These are phyloP conservation scores for Capreolus pygargus DNA, from an alignment of 2,113 vertebrate genomes.

Conservation along the genomic window DNA sequence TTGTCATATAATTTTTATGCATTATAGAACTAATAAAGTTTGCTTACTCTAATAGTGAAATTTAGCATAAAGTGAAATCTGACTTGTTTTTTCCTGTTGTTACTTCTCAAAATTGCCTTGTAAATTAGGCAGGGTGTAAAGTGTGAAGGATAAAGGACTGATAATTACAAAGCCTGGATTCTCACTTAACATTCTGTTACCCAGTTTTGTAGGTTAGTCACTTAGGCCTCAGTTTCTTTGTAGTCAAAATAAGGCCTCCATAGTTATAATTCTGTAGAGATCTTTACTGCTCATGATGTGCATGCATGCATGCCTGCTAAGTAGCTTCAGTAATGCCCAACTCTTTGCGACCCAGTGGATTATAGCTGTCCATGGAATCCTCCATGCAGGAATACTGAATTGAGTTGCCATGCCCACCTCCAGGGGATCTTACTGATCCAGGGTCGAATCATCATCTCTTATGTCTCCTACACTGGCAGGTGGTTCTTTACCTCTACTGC, in stretches of 20 bases:
- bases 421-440: background rate
- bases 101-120: background rate
- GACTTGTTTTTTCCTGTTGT: background rate
- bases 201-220: rapidly evolving
- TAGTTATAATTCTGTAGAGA: background rate
- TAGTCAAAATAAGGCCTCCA: background rate
- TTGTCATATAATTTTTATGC: background rate
- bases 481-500: background rate
- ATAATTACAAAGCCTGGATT: background rate
- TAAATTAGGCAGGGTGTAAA: background rate
- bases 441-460: background rate
- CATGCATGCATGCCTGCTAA: background rate
- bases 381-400: background rate
- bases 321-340: background rate
- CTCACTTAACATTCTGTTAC: background rate
- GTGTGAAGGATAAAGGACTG: background rate
- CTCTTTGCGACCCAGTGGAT: background rate
- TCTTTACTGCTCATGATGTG: background rate
- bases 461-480: background rate
- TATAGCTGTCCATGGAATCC: background rate
- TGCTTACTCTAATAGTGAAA: background rate
- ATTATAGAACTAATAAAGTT: background rate
- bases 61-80: background rate
- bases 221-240: background rate
- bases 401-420: background rate